Percentiles rank a stretch among this genome's conserved stretches.
phyloP scores from a whole-genome alignment of 2,888 invertebrate species.

The Chironomus riparius region DNA sequence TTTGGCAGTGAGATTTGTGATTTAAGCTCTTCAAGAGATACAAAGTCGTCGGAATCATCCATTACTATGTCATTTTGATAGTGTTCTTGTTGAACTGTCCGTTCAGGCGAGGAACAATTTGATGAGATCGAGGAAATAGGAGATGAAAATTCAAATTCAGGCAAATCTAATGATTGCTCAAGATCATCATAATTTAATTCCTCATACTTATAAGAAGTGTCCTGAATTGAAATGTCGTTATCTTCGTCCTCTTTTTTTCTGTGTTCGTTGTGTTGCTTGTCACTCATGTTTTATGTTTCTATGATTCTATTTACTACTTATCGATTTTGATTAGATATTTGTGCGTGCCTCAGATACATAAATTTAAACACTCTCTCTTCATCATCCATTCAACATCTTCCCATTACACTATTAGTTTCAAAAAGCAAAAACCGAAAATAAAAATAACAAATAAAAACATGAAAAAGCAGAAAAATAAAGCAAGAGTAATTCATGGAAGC shows the following conservation, averaged over 20 bases:
- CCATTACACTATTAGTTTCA: not conserved
- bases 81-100: not conserved
- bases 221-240: not conserved
- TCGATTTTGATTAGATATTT: not conserved
- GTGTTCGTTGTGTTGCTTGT: not conserved
- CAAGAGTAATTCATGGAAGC: not conserved
- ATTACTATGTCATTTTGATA: not conserved
- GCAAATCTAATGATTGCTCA: not conserved
- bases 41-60: not conserved
- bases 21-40: slow-evolving; percentile 10
- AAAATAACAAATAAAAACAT: not conserved
- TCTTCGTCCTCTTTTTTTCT: not conserved
- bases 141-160: slow-evolving; percentile 16
- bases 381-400: not conserved
- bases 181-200: not conserved
- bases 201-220: not conserved
- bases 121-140: slow-evolving; percentile 13
- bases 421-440: slow-evolving; percentile 2
- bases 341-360: not conserved
- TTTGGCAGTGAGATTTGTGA: slow-evolving; percentile 12
- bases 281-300: not conserved
- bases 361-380: not conserved
- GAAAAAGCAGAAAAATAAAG: not conserved
- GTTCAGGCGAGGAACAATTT: slow-evolving; percentile 8
- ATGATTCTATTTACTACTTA: not conserved